Evolutionary conservation across 2,113 vertebrate genomes (phyloP).

Genomic region (Serinus canaria): DNA sequence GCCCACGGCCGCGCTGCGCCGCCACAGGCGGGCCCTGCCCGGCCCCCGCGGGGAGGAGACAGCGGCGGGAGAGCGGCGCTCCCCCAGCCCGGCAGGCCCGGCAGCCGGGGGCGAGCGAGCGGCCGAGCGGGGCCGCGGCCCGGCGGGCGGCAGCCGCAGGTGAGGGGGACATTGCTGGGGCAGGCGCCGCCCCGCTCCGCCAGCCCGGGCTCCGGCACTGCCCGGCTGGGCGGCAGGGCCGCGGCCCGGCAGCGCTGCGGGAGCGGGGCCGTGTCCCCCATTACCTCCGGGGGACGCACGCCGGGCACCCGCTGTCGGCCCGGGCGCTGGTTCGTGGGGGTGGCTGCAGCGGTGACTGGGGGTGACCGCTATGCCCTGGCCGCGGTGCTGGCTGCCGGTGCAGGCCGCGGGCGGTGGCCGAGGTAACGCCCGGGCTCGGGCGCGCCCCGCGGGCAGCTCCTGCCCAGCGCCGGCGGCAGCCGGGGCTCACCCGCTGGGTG

Average conservation of each 20-base stretch:
- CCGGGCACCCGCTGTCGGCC: neutral
- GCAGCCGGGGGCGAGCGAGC: neutral
- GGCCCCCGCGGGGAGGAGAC: neutral
- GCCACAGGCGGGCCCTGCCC: neutral
- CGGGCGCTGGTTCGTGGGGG: neutral
- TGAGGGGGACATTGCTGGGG: neutral
- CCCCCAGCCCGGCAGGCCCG: neutral
- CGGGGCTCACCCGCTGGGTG: rapidly evolving
- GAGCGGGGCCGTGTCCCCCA: neutral
- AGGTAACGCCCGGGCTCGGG: neutral
- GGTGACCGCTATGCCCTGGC: neutral
- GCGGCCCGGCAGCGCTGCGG: neutral
- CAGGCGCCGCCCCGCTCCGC: neutral
- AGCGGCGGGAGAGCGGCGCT: neutral
- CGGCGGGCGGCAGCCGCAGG: neutral
- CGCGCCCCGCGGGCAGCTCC: neutral
- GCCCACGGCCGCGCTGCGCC: rapidly evolving
- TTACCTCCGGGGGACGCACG: neutral
- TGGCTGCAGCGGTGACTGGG: neutral
- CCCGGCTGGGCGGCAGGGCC: neutral
- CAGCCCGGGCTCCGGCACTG: neutral
- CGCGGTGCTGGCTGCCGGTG: neutral
- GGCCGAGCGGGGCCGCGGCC: neutral
- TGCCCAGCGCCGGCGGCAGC: neutral
- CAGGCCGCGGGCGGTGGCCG: neutral